These are phyloP conservation scores for Coranthus polyacanthus DNA, from an alignment of 2,797 vertebrate species.

Conservation along the genomic window DNA sequence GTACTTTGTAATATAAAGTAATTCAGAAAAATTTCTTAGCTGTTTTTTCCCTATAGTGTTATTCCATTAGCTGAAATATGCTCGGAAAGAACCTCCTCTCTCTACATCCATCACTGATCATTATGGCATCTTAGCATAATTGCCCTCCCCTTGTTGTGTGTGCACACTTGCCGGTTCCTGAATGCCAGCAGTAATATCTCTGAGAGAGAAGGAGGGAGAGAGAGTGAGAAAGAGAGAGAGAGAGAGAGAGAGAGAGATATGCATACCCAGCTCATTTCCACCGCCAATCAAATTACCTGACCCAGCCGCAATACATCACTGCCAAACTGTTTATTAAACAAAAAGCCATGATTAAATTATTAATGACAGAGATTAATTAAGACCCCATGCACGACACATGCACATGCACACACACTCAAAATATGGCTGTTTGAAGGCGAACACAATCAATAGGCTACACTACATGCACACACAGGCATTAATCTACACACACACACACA, in stretches of 20 bases:
- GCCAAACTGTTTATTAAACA: constrained; percentile 87
- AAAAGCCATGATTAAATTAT: constrained; percentile 86
- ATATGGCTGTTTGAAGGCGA: neutral
- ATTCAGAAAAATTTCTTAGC: constrained; percentile 64
- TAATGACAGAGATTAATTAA: constrained; percentile 86
- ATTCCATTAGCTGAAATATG: constrained; percentile 82
- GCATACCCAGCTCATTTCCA: constrained; percentile 82
- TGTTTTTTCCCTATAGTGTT: constrained; percentile 58
- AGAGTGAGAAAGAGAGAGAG: constrained; percentile 35
- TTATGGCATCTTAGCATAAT: constrained; percentile 84
- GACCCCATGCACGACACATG: constrained; percentile 49
- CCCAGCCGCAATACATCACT: constrained; percentile 84
- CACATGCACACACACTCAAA: constrained; percentile 15
- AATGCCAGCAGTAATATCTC: constrained; percentile 80
- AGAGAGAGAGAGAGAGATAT: constrained; percentile 62
- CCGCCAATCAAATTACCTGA: constrained; percentile 85
- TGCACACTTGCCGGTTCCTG: constrained; percentile 60
- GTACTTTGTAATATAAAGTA: constrained; percentile 74
- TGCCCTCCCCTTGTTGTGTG: constrained; percentile 76
- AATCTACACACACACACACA: too few relatives aligned
- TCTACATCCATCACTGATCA: constrained; percentile 82
- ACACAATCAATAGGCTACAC: constrained; percentile 2
- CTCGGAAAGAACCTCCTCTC: constrained; percentile 71
- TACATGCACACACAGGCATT: neutral
- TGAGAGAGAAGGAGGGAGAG: constrained; percentile 32